Base-by-base conservation (phyloP, 2,113 vertebrate genomes). In the Dipodomys stephensi region DNA sequence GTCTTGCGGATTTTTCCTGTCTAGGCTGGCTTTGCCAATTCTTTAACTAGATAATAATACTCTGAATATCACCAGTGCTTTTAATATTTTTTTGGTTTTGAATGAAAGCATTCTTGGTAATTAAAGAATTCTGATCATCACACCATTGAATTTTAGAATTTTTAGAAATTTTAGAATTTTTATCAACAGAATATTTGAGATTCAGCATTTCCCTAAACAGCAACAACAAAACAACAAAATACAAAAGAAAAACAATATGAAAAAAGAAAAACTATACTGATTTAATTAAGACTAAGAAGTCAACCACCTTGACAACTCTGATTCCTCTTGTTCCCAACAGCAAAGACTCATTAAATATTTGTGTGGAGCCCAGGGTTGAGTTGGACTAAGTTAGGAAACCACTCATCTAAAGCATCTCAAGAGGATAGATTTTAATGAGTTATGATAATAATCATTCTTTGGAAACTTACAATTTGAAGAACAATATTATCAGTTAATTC, bases 321-420 rank as follows among this genome's bases (percentile, higher is more conserved):
- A 27, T 71, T 80, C 25, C 2, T 46, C 8, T 89, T 25, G 19
- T 35, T 53, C 18, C 11, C 44, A 77, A 16, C 25, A 32, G 15
- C 4, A 6, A 6, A 6, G 60, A 77, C 72, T 77, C 18, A 78
- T 94, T 78, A 91, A 39, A 69, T 68, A 71, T 30, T 86, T 92
- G 18, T 79, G 1, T 60, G 39, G 18, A 85, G 19, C 16, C 30
- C n/a, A 49, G 39, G 79, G 19, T 53, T 88, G 74, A 91, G 30
- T 25, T 60, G 23, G 13, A 46, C 62, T 88, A 30, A 71, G 79
- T 86, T 62, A 74, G 76, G 64, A 86, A 94, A 28, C 7, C 32
- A 92, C n/a, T 95, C 83, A 84, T 77, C 39, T 74, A 60, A 27
- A 88, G 32, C 8, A 83, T 64, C 83, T 94, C 60, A 86, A 92